These are phyloP conservation scores for Elaphurus davidianus DNA, from an alignment of 2,113 vertebrate species.

Conservation along the genomic window DNA sequence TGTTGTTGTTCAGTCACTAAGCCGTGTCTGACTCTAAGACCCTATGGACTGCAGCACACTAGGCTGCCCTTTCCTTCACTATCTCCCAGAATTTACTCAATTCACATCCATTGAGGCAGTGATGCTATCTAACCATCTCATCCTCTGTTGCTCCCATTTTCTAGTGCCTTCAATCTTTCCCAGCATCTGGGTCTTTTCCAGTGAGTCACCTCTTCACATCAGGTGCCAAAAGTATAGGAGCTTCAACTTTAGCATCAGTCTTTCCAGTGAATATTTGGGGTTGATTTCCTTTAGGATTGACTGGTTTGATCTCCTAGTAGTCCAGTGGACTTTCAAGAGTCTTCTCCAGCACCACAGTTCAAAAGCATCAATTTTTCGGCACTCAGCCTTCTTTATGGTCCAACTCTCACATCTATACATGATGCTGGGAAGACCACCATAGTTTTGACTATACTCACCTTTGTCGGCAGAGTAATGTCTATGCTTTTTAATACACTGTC, in stretches of 20 bases:
- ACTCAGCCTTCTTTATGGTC: background rate
- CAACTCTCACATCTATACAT: background rate
- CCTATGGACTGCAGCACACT: background rate
- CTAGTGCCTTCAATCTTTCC: background rate
- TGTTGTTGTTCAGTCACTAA: background rate
- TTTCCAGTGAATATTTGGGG: background rate
- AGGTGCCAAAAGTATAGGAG: background rate
- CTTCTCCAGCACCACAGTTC: background rate
- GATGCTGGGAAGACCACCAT: background rate
- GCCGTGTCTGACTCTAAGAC: background rate
- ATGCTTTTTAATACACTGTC: background rate
- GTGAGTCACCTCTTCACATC: background rate
- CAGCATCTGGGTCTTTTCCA: background rate
- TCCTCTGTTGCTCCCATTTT: background rate
- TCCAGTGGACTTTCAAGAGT: background rate
- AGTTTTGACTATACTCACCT: background rate
- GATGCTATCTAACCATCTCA: background rate
- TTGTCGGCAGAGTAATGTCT: background rate
- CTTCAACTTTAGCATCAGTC: background rate
- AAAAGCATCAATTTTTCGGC: background rate
- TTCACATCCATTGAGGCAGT: background rate
- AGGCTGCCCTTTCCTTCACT: background rate
- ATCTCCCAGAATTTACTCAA: background rate
- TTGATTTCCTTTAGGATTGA: background rate
- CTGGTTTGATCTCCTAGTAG: background rate